phyloP scores from a whole-genome alignment of 2,888 invertebrate genomes.

The Magallana nippona region DNA sequence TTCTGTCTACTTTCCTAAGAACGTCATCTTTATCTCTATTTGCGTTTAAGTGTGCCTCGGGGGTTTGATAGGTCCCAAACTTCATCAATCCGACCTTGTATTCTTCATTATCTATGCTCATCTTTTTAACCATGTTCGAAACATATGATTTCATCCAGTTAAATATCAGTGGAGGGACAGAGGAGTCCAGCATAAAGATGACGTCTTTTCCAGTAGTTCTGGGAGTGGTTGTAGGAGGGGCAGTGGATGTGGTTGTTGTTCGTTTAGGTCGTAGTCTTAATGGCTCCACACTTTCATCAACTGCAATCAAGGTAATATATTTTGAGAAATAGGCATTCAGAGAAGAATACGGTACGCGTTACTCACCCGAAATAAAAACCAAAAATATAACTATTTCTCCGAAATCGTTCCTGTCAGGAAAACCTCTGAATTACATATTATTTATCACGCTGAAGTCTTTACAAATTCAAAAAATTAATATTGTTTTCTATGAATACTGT shows the following conservation, averaged over 20 bases:
- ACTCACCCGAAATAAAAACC: too few species aligned
- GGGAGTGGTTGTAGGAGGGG: conserved; percentile 29
- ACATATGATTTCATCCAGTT: conserved; percentile 64
- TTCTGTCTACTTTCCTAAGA: conserved; percentile 37
- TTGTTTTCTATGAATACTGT: too few species aligned
- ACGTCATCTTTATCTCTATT: conserved; percentile 53
- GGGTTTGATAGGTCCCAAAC: conserved; percentile 63
- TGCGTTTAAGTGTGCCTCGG: conserved; percentile 68
- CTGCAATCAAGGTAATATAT: not conserved
- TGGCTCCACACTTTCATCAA: not conserved
- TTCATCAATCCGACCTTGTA: conserved; percentile 64
- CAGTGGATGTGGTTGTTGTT: conserved; percentile 37
- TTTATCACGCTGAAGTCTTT: too few species aligned
- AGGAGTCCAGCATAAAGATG: conserved; percentile 45
- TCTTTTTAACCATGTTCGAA: conserved; percentile 55
- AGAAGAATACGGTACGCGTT: too few species aligned
- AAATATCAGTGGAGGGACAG: conserved; percentile 57
- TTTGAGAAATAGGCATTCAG: not conserved
- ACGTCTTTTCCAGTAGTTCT: conserved; percentile 22
- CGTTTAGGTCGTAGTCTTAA: not conserved
- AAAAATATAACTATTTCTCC: too few species aligned
- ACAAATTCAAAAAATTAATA: too few species aligned
- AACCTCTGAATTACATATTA: too few species aligned
- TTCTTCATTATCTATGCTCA: conserved; percentile 67
- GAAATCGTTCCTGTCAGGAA: too few species aligned